phyloP scores from a whole-genome alignment of 1,140 invertebrate species.

The Magallana gigas region DNA sequence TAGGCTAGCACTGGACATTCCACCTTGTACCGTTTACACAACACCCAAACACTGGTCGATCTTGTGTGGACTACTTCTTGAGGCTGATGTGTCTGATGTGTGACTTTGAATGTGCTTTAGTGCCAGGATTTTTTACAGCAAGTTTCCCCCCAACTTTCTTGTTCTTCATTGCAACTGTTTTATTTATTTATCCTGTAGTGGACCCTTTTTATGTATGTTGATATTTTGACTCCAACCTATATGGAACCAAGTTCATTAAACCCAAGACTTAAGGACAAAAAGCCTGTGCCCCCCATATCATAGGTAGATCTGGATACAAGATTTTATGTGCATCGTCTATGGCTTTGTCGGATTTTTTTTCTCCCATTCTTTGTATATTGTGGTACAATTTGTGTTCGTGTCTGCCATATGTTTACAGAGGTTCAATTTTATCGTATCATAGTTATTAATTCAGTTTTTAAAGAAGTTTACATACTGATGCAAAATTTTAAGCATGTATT shows the following conservation, averaged over 20 bases:
- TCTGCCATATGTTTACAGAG: not conserved
- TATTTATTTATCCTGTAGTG: constrained; percentile 8
- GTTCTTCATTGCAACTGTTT: not conserved
- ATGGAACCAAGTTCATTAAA: constrained; percentile 31
- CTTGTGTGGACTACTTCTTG: not conserved
- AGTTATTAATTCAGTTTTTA: not conserved
- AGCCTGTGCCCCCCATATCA: not conserved
- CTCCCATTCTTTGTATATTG: constrained; percentile 14
- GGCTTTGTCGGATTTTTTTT: constrained; percentile 12
- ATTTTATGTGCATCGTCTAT: not conserved
- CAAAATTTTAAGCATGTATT: too few species aligned
- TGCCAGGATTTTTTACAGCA: constrained; percentile 16
- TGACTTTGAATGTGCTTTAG: not conserved
- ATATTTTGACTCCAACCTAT: constrained; percentile 9
- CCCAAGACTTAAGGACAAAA: constrained; percentile 10
- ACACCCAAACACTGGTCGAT: not conserved
- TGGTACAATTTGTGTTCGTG: not conserved
- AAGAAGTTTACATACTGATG: too few species aligned
- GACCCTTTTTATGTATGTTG: not conserved
- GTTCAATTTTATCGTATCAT: not conserved
- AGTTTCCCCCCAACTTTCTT: not conserved
- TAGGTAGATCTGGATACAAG: not conserved
- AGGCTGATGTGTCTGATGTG: constrained; percentile 3
- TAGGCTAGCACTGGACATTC: constrained; percentile 25
- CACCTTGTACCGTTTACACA: not conserved